Conservation (phyloP, 2,113 vertebrate species). For the Microcebus griseorufus region DNA sequence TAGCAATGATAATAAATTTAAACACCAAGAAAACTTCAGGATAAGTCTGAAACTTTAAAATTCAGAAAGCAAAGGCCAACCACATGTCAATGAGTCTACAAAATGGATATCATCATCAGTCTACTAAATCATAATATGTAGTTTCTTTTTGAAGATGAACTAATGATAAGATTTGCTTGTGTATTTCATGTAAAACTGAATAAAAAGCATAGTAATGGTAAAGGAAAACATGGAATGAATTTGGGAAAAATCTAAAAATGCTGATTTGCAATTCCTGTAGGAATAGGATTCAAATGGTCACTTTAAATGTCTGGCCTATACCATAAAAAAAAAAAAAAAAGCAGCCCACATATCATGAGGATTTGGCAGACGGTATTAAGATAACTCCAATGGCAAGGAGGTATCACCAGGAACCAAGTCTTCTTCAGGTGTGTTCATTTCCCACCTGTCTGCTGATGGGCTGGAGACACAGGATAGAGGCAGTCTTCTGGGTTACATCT, state of each 20-base stretch:
- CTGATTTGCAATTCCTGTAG: constrained; percentile 64
- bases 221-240: constrained; percentile 83
- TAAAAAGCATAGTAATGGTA: constrained; percentile 74
- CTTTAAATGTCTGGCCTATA: constrained; percentile 64
- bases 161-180: constrained; percentile 61
- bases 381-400: constrained; percentile 43
- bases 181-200: constrained; percentile 71
- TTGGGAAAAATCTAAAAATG: constrained; percentile 74
- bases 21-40: constrained; percentile 67
- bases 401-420: constrained; percentile 44
- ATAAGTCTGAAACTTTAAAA: constrained; percentile 59
- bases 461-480: constrained; percentile 82
- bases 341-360: constrained; percentile 43
- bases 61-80: constrained; percentile 71
- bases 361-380: not conserved
- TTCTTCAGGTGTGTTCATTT: constrained; percentile 70
- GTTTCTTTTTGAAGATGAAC: constrained; percentile 71
- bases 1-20: not conserved
- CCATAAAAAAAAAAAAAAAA: constrained; percentile 11
- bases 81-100: constrained; percentile 46
- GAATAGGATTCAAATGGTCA: constrained; percentile 65
- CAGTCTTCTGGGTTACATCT: constrained; percentile 93
- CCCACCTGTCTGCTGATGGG: constrained; percentile 75
- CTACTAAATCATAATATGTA: constrained; percentile 48
- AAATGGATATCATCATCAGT: constrained; percentile 31